phyloP scores from a whole-genome alignment of 1,140 invertebrate genomes.

The Drosophila lacertosa region DNA sequence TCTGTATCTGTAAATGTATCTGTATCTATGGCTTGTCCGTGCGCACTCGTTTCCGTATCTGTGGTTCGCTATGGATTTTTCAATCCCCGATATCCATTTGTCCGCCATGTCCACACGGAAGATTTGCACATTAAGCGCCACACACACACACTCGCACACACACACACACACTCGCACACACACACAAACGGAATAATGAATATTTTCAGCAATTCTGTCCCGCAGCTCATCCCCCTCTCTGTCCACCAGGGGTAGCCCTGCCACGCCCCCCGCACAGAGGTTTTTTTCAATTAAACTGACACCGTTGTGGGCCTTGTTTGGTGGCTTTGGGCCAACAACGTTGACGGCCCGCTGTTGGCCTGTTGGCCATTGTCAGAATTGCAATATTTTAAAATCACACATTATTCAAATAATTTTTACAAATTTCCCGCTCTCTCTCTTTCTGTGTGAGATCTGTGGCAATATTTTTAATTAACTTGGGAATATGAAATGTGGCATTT shows the following conservation, averaged over 20 bases:
- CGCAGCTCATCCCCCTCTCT: neutral
- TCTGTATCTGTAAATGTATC: conserved; percentile 65
- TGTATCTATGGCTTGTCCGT: conserved; percentile 47
- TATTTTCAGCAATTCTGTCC: conserved; percentile 53
- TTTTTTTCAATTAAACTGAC: conserved; percentile 80
- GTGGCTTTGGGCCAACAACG: conserved; percentile 41
- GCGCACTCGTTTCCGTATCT: conserved; percentile 64
- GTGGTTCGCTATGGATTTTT: conserved; percentile 83
- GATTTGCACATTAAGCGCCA: conserved; percentile 80
- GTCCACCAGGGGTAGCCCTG: too few relatives aligned
- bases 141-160: conserved; percentile 32
- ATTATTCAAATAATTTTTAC: conserved; percentile 82
- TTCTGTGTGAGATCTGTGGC: conserved; percentile 27
- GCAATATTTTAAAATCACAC: conserved; percentile 81
- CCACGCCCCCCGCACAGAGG: conserved; percentile 2
- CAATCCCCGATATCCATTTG: conserved; percentile 83
- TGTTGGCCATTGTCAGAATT: conserved; percentile 39
- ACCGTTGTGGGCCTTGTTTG: conserved; percentile 53
- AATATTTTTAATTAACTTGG: conserved; percentile 81
- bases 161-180: conserved; percentile 15
- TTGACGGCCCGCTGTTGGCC: conserved; percentile 1
- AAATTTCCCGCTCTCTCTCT: conserved; percentile 44
- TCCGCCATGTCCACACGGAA: conserved; percentile 77
- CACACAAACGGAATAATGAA: conserved; percentile 82
- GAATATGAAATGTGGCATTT: conserved; percentile 62